phyloP scores from a whole-genome alignment of 2,797 vertebrate genomes.

The Hoplostethus mediterraneus region DNA sequence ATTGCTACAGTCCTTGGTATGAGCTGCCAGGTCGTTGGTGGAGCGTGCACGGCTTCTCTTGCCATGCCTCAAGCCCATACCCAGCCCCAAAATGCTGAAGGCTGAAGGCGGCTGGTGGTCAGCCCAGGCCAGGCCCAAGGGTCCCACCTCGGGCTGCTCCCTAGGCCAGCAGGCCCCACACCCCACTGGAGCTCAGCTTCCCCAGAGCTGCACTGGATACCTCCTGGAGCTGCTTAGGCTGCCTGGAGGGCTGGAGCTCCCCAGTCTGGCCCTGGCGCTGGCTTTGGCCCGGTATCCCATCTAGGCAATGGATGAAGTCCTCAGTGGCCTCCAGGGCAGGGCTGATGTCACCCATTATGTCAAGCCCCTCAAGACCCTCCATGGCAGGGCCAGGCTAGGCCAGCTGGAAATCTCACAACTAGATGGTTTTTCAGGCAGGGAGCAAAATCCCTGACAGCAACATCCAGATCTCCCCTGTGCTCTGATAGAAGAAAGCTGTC shows the following conservation, averaged over 20 bases:
- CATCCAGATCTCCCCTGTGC: conserved; percentile 47
- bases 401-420: conserved; percentile 38
- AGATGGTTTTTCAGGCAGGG: conserved; percentile 39
- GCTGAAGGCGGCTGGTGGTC: conserved; percentile 75
- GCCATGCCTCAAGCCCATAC: conserved; percentile 83
- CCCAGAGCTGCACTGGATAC: conserved; percentile 74
- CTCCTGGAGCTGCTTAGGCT: conserved; percentile 77
- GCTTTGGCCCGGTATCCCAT: conserved; percentile 84
- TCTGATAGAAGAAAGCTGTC: background rate
- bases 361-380: conserved; percentile 92
- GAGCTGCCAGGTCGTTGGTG: conserved; percentile 92
- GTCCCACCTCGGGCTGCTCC: conserved; percentile 79
- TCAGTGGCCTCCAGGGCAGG: conserved; percentile 97
- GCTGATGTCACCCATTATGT: conserved; percentile 93
- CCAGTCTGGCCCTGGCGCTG: conserved; percentile 80
- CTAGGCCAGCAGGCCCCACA: conserved; percentile 81
- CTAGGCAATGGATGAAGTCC: conserved; percentile 93
- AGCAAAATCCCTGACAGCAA: conserved; percentile 21
- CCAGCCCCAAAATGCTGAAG: conserved; percentile 88
- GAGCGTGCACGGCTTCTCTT: conserved; percentile 93
- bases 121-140: conserved; percentile 82
- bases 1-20: conserved; percentile 85
- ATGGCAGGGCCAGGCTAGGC: conserved; percentile 73
- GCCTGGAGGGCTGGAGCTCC: conserved; percentile 56
- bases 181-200: conserved; percentile 82